Evolutionary conservation across 1,140 invertebrate genomes (phyloP).

Genomic region (Wasmannia auropunctata): DNA sequence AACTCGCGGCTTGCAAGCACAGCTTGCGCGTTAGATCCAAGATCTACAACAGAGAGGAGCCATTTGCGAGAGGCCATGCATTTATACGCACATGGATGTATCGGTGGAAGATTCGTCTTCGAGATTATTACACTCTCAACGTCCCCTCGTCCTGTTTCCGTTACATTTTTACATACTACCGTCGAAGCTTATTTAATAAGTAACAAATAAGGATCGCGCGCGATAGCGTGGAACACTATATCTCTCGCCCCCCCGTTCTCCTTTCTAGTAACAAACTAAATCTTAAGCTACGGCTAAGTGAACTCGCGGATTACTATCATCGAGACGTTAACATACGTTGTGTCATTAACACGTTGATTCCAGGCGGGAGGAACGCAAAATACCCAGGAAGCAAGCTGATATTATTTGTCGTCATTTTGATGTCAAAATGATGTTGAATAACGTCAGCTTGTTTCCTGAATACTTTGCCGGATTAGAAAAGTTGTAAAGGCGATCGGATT

Average conservation of each 20-base stretch:
- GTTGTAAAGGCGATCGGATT: neutral
- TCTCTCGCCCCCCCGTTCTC: neutral
- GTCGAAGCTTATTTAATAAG: slow-evolving; percentile 35
- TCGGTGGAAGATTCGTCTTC: neutral
- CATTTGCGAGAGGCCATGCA: slow-evolving; percentile 4
- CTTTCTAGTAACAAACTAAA: slow-evolving; percentile 29
- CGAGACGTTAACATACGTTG: slow-evolving; percentile 28
- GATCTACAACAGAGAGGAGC: slow-evolving; percentile 9
- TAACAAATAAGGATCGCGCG: slow-evolving; percentile 40
- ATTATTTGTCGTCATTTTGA: no score
- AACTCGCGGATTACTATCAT: slow-evolving; percentile 14
- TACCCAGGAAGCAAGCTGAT: no score
- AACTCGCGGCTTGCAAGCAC: neutral
- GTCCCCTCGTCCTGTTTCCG: neutral
- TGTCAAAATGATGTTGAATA: no score
- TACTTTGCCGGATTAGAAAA: slow-evolving; percentile 6
- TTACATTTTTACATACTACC: slow-evolving; percentile 41
- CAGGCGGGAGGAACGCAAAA: neutral
- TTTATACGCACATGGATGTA: neutral
- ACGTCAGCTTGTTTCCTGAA: no score
- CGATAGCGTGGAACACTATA: slow-evolving; percentile 17
- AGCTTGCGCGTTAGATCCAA: slow-evolving; percentile 4
- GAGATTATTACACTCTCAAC: neutral
- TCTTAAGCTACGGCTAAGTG: slow-evolving; percentile 50
- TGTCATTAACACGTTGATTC: slow-evolving; percentile 44